Evolutionary conservation across 92 coral and sea anemone species (phyloP).

Genomic region (Montipora capitata): DNA sequence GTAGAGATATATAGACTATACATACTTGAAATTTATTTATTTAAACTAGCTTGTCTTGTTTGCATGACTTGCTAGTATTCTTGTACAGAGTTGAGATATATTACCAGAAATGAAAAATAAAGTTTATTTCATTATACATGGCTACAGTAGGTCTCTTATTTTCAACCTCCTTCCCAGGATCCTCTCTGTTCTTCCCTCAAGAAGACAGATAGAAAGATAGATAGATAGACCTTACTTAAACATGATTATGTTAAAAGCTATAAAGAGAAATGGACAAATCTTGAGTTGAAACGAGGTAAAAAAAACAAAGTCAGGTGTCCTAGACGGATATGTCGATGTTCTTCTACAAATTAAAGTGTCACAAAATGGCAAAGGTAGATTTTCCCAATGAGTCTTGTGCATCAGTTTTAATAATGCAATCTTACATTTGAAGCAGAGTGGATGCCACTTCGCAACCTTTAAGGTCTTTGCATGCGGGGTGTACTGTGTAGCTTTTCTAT

Average conservation of each 20-base stretch:
- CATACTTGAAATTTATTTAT: slow-evolving; percentile 41
- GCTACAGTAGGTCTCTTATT: too few species aligned
- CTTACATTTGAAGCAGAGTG: not conserved
- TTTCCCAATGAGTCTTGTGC: not conserved
- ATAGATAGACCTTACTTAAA: too few species aligned
- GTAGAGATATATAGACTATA: slow-evolving; percentile 24
- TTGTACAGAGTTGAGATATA: slow-evolving; percentile 46
- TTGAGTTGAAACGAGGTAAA: too few species aligned
- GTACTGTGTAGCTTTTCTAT: not conserved
- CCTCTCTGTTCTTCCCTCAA: too few species aligned
- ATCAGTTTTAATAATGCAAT: not conserved
- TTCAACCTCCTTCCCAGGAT: too few species aligned
- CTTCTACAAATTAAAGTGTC: too few species aligned
- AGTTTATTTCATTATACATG: not conserved
- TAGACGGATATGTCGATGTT: too few species aligned
- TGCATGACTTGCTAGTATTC: slow-evolving; percentile 4
- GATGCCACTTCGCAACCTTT: not conserved
- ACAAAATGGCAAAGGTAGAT: too few species aligned
- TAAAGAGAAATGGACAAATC: too few species aligned
- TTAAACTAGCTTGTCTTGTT: slow-evolving; percentile 45
- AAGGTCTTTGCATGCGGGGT: not conserved
- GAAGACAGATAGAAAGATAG: too few species aligned
- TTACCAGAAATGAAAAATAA: slow-evolving; percentile 18
- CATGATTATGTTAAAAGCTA: too few species aligned
- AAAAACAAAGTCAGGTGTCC: too few species aligned